These are phyloP conservation scores for Lysandra coridon DNA, from an alignment of 2,888 invertebrate species.

Conservation along the genomic window DNA sequence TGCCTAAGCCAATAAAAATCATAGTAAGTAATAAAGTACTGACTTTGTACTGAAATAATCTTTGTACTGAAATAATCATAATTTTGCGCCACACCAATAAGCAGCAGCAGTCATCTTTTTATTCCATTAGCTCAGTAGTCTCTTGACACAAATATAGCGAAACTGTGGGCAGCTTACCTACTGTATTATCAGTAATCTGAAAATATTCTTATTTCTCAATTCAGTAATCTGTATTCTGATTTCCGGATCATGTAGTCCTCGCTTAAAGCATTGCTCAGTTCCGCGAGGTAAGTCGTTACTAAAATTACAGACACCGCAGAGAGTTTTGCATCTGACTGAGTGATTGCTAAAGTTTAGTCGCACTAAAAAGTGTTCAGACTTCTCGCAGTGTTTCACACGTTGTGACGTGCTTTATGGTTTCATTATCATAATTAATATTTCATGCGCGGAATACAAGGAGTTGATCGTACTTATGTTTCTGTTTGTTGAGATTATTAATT, in stretches of 20 bases:
- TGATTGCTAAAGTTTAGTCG: constrained; percentile 27
- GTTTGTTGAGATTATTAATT: neutral
- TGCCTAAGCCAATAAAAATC: too few species aligned
- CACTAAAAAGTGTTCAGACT: constrained; percentile 27
- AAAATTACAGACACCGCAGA: constrained; percentile 25
- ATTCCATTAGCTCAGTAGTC: too few species aligned
- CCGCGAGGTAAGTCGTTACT: constrained; percentile 23
- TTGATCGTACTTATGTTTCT: neutral
- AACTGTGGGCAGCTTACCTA: too few species aligned
- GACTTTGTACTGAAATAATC: too few species aligned
- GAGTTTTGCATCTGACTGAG: constrained; percentile 25
- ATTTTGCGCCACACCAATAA: too few species aligned
- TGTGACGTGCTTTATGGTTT: constrained; percentile 7
- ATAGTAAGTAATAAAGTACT: too few species aligned
- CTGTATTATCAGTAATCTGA: neutral
- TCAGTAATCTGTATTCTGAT: neutral
- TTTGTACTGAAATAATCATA: too few species aligned
- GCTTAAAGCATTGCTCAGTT: constrained; percentile 9
- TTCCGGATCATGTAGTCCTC: neutral
- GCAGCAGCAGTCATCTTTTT: too few species aligned
- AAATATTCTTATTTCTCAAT: neutral
- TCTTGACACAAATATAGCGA: too few species aligned
- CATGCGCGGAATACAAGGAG: neutral
- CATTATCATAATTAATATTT: constrained; percentile 22
- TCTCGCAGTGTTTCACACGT: constrained; percentile 9